Percentiles rank a stretch among this genome's conserved stretches.
These are phyloP conservation scores for Colistium nudipinnis DNA, from an alignment of 2,113 vertebrate species.

Conservation along the genomic window DNA sequence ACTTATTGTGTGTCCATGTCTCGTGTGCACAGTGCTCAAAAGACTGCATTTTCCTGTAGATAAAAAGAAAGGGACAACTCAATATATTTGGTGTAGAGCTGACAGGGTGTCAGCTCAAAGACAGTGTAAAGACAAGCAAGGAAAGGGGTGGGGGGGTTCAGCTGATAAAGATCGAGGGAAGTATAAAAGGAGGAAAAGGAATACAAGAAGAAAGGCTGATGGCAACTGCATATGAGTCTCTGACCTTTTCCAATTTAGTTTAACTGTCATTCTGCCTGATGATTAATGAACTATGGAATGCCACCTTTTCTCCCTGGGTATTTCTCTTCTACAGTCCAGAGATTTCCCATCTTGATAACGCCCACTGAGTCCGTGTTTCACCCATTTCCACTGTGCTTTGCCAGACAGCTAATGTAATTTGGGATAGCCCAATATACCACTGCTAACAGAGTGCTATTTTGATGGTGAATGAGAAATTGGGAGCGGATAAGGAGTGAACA, in stretches of 20 bases:
- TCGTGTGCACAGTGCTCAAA: not conserved
- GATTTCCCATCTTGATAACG: slow-evolving; percentile 28
- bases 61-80: not conserved
- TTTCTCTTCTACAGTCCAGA: slow-evolving; percentile 35
- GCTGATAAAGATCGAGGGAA: slow-evolving; percentile 51
- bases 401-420: slow-evolving; percentile 13
- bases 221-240: slow-evolving; percentile 25
- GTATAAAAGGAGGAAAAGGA: slow-evolving; percentile 5
- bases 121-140: not conserved
- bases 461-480: slow-evolving; percentile 10
- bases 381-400: not conserved
- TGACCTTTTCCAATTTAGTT: slow-evolving; percentile 62
- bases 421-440: slow-evolving; percentile 10
- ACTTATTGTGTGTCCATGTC: not conserved
- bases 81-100: not conserved
- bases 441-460: not conserved
- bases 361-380: slow-evolving; percentile 16
- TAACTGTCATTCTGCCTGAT: slow-evolving; percentile 51
- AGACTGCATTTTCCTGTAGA: not conserved
- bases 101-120: not conserved
- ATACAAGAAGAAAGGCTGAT: slow-evolving; percentile 33
- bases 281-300: slow-evolving; percentile 68
- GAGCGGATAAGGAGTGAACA: not conserved
- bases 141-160: slow-evolving; percentile 13
- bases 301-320: slow-evolving; percentile 64